These are phyloP conservation scores for Premnoplex brunnescens DNA, from an alignment of 2,797 vertebrate species.

Conservation along the genomic window DNA sequence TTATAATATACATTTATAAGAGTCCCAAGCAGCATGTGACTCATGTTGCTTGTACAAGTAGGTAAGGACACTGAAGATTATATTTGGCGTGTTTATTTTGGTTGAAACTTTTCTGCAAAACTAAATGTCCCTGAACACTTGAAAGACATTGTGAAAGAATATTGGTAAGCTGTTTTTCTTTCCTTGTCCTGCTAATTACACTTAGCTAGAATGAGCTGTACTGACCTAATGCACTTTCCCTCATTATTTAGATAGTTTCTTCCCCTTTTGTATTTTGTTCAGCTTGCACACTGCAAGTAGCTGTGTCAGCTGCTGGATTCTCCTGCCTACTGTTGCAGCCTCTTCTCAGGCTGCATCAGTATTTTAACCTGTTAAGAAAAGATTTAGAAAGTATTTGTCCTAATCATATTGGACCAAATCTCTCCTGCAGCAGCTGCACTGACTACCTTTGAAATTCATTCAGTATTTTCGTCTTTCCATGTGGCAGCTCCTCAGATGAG, in stretches of 20 bases:
- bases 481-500: background rate
- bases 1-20: background rate
- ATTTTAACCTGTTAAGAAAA: background rate
- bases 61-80: conserved; percentile 6
- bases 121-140: background rate
- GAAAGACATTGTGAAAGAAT: conserved; percentile 11
- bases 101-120: background rate
- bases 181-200: conserved; percentile 44
- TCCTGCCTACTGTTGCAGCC: background rate
- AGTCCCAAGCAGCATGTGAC: conserved; percentile 12
- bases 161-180: background rate
- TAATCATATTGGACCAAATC: background rate
- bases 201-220: conserved; percentile 37
- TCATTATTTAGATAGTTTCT: conserved; percentile 38
- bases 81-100: background rate
- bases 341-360: background rate
- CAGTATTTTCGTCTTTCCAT: background rate
- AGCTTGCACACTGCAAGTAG: background rate
- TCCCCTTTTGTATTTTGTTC: background rate
- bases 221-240: conserved; percentile 40
- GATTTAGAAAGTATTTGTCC: background rate
- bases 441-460: background rate
- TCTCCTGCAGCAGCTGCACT: background rate
- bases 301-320: background rate
- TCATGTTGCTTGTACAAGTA: background rate